Evolutionary conservation across 2,888 invertebrate genomes (phyloP).

Genomic region (Calliphora vomitoria): DNA sequence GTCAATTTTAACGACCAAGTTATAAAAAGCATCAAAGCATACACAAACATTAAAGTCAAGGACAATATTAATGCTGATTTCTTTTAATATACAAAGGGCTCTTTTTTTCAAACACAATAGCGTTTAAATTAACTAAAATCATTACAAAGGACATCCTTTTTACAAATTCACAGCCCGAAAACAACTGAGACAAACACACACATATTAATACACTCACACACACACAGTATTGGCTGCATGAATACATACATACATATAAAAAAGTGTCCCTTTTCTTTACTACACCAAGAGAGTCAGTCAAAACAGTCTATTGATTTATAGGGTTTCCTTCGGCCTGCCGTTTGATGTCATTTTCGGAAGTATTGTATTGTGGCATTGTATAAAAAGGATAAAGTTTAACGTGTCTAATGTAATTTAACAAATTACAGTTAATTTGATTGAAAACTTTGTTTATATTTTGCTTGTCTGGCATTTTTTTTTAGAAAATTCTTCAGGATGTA

Average conservation of each 20-base stretch:
- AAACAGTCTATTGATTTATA: conserved; percentile 44
- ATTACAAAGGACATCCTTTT: conserved; percentile 63
- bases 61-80: conserved; percentile 60
- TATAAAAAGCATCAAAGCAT: conserved; percentile 52
- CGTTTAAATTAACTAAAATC: conserved; percentile 67
- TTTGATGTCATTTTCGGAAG: conserved; percentile 59
- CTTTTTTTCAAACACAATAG: conserved; percentile 59
- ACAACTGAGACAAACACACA: not conserved
- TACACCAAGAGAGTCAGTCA: not conserved
- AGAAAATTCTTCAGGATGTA: not conserved
- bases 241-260: not conserved
- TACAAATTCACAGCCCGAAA: conserved; percentile 28
- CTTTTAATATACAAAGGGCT: conserved; percentile 38
- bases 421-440: conserved; percentile 70
- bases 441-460: conserved; percentile 56
- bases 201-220: conserved; percentile 35
- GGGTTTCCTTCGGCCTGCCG: conserved; percentile 39
- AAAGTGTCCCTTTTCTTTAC: conserved; percentile 33
- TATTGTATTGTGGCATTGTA: conserved; percentile 55
- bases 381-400: conserved; percentile 61
- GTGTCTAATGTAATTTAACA: conserved; percentile 71
- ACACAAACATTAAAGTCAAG: conserved; percentile 65
- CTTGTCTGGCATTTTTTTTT: conserved; percentile 36
- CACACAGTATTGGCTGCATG: conserved; percentile 45
- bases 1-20: not conserved